Base-by-base conservation (phyloP, 2,888 invertebrate species). In the Scaptomyza tumidula region DNA sequence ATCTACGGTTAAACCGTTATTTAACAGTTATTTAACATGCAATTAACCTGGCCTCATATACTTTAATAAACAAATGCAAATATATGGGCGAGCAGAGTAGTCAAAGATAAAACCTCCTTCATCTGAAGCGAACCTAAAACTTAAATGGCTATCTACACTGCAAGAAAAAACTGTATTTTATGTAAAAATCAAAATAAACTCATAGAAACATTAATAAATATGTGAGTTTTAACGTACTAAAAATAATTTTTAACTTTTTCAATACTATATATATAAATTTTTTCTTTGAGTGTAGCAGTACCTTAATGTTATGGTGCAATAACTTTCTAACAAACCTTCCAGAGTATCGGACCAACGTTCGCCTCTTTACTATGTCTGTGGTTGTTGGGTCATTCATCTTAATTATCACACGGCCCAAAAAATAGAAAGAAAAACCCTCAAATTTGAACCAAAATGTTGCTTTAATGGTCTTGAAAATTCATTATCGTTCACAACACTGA, bases 21-120 rank as follows among this genome's bases (percentile, higher is more conserved):
- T 85, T 84, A 88, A 89, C 85, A 79, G 89, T 89, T 89, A 87
- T 76, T 87, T 85, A 85, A 87, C 80, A 78, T 85, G 86, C 76
- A 86, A 86, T 89, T 86, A 89, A 86, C 87, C 76, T 61, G 53
- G 52, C 16, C 41, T 5, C 16, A 41, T 41, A 41, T 41, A 41
- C 58, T 68, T 70, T 61, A 85, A 72, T 61, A 69, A 61, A 56
- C 71, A 86, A 61, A 74, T 78, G 75, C 76, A 76, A 76, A 74
- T 78, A 78, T 73, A 76, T 77, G 68, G 67, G 56, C 68, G 59
- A 44, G 67, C 58, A 13, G 33, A 10, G 33, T 14, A 52, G 27
- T 9, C 67, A 50, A 56, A 65, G 52, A 49, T 72, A 72, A 71
- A 41, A 33, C 50, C 31, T 10, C 29, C 56, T 48, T 37, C 72